These are phyloP conservation scores for Rhyacophila evoluta DNA, from an alignment of 2,888 invertebrate genomes.

Conservation along the genomic window DNA sequence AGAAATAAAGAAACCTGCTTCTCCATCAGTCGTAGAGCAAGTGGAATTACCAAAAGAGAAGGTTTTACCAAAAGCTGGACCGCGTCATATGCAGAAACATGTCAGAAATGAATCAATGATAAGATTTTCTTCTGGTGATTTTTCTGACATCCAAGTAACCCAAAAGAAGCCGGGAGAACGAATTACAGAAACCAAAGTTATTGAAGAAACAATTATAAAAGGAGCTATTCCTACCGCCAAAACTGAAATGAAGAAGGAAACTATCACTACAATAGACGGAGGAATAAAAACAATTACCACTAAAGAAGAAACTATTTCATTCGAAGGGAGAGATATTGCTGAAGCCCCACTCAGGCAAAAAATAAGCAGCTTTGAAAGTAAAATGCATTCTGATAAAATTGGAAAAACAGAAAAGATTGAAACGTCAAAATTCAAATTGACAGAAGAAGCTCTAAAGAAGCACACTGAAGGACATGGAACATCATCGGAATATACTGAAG, in stretches of 20 bases:
- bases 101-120: conserved; percentile 69
- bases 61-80: conserved; percentile 58
- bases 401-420: conserved; percentile 59
- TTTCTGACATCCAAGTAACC: conserved; percentile 68
- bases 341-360: conserved; percentile 66
- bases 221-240: conserved; percentile 67
- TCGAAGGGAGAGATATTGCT: conserved; percentile 67
- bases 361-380: conserved; percentile 67
- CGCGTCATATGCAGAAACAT: conserved; percentile 68
- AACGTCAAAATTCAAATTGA: conserved; percentile 64
- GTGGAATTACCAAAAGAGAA: conserved; percentile 50
- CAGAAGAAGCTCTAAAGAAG: conserved; percentile 69
- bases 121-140: conserved; percentile 69
- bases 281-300: conserved; percentile 59
- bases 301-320: conserved; percentile 64
- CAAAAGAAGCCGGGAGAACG: conserved; percentile 69
- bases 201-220: conserved; percentile 64
- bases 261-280: conserved; percentile 56
- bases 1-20: conserved; percentile 29
- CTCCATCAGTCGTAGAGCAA: conserved; percentile 26
- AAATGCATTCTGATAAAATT: conserved; percentile 62
- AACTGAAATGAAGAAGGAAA: conserved; percentile 68
- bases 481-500: conserved; percentile 68
- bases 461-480: conserved; percentile 68
- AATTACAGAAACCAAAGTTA: conserved; percentile 61